These are phyloP conservation scores for Pseudochirops corinnae DNA, from an alignment of 2,797 vertebrate species.

Conservation along the genomic window DNA sequence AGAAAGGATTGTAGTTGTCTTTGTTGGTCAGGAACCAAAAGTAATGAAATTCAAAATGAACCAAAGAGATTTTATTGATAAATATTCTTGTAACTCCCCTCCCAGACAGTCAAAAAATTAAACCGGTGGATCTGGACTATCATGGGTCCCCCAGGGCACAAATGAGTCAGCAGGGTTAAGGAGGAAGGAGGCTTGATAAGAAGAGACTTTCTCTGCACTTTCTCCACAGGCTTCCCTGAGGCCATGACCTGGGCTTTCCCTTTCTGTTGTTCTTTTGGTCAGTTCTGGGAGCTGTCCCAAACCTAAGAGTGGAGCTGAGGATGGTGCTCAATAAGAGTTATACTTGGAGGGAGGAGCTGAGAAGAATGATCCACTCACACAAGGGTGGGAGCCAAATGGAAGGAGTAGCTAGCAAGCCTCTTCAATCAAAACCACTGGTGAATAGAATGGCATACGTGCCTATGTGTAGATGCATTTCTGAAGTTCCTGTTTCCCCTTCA, in stretches of 20 bases:
- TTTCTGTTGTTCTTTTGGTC: not conserved
- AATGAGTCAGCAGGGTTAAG: not conserved
- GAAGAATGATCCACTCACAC: not conserved
- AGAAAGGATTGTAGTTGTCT: not conserved
- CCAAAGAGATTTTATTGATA: not conserved
- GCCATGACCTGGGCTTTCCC: not conserved
- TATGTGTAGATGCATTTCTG: conserved; percentile 21
- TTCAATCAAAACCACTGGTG: not conserved
- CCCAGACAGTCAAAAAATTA: not conserved
- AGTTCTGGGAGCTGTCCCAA: not conserved
- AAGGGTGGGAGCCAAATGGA: not conserved
- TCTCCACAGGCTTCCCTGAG: not conserved
- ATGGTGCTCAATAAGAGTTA: not conserved
- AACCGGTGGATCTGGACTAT: not conserved
- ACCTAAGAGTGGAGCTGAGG: not conserved
- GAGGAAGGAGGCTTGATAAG: not conserved
- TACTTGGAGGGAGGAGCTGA: not conserved
- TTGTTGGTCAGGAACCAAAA: not conserved
- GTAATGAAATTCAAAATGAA: not conserved
- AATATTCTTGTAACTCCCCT: not conserved
- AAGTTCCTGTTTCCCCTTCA: not conserved
- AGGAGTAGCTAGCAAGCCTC: not conserved
- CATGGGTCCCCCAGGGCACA: not conserved
- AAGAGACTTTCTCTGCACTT: not conserved
- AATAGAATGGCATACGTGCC: conserved; percentile 31